phyloP scores from a whole-genome alignment of 2,888 invertebrate species.

The Nomada flava region DNA sequence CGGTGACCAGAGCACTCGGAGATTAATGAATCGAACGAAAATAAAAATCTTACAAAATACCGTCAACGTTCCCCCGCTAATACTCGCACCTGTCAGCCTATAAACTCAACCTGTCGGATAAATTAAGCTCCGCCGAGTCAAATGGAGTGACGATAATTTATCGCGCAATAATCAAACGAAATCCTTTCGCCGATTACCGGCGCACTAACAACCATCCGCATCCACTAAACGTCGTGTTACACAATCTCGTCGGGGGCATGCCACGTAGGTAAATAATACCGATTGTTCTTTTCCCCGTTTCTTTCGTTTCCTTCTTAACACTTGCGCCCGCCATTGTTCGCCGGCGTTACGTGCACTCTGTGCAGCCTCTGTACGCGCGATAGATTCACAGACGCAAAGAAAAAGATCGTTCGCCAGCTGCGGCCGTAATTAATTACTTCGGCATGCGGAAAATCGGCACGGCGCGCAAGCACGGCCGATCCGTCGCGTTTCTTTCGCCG shows the following conservation, averaged over 20 bases:
- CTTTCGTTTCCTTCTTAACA: neutral
- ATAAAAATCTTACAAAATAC: too few species aligned
- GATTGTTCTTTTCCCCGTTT: neutral
- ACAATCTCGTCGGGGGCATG: neutral
- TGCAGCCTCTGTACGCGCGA: conserved; percentile 13
- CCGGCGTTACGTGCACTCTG: conserved; percentile 8
- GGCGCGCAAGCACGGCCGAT: conserved; percentile 4
- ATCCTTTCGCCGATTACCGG: too few species aligned
- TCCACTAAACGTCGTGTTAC: neutral
- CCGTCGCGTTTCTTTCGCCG: conserved; percentile 7
- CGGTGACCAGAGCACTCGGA: too few species aligned
- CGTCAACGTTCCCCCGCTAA: too few species aligned
- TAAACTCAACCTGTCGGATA: too few species aligned
- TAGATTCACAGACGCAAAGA: neutral
- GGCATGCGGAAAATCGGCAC: conserved; percentile 37
- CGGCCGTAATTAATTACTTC: conserved; percentile 1
- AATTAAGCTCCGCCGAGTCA: too few species aligned
- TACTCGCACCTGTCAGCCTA: too few species aligned
- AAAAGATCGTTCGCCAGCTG: conserved; percentile 9
- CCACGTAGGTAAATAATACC: neutral
- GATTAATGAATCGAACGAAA: too few species aligned
- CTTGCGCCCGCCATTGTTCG: conserved; percentile 11
- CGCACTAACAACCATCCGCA: neutral
- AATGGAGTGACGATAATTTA: too few species aligned
- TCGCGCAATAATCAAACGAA: too few species aligned